Evolutionary conservation across 2,113 vertebrate species (phyloP).

Genomic region (Lethenteron camtschaticum): DNA sequence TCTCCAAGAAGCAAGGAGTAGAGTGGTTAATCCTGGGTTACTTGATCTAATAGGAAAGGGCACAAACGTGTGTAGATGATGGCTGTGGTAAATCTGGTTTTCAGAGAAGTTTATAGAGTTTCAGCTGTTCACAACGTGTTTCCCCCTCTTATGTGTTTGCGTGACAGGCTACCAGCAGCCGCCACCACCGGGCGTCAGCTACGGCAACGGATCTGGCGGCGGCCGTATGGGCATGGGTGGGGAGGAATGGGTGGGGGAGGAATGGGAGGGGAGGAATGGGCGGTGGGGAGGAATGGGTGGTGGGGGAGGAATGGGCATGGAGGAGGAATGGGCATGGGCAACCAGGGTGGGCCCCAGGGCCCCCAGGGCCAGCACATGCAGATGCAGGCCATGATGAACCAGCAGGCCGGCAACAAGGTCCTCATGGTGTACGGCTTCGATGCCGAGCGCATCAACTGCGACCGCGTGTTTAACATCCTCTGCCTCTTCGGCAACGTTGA

Average conservation of each 20-base stretch:
- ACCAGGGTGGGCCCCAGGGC: no score
- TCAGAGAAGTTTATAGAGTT: no score
- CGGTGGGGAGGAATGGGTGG: not conserved
- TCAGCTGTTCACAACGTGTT: no score
- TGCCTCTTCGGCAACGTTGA: constrained; percentile 10
- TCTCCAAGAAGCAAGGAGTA: no score
- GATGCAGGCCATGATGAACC: not conserved
- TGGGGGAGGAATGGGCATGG: not conserved
- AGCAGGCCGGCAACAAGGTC: constrained; percentile 2
- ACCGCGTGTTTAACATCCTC: constrained; percentile 8
- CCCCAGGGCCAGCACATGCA: no score
- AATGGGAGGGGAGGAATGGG: not conserved
- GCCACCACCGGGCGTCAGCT: not conserved
- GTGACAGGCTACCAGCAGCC: not conserved
- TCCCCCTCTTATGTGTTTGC: no score
- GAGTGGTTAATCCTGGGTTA: no score
- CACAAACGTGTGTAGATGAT: no score
- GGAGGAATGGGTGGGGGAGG: not conserved
- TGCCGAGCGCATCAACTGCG: constrained; percentile 6
- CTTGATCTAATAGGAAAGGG: no score
- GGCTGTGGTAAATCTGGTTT: no score
- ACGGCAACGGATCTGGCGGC: not conserved
- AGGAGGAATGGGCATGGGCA: no score
- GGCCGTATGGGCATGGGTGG: not conserved
- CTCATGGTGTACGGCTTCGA: constrained; percentile 10